phyloP scores from a whole-genome alignment of 2,888 invertebrate species.

The Alloscopus bannaensis region DNA sequence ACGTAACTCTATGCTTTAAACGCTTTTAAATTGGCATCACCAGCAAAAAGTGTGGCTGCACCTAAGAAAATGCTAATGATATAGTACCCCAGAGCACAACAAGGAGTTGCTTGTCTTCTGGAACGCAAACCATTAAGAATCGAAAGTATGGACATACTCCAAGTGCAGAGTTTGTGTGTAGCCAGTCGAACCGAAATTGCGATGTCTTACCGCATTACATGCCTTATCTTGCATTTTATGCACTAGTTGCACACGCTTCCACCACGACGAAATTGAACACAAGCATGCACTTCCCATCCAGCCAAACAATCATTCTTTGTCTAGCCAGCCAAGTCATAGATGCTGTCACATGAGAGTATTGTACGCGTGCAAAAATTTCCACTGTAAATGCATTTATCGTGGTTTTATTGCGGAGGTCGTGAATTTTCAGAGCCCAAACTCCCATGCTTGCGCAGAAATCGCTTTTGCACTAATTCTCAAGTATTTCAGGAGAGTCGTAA shows the following conservation, averaged over 20 bases:
- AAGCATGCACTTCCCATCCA: neutral
- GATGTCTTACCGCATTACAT: neutral
- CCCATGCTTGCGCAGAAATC: too few species aligned
- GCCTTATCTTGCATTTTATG: constrained; percentile 13
- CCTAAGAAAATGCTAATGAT: neutral
- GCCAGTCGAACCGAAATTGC: too few species aligned
- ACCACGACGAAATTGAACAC: neutral
- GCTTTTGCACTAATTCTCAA: too few species aligned
- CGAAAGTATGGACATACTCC: constrained; percentile 9
- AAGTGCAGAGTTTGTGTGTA: neutral
- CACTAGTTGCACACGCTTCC: constrained; percentile 1
- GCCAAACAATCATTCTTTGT: constrained; percentile 21
- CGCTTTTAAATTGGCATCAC: too few species aligned
- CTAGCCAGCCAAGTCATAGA: neutral
- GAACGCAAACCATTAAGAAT: neutral
- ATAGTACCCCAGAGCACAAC: neutral
- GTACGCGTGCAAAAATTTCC: too few species aligned
- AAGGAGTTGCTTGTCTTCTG: neutral
- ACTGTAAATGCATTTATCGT: too few species aligned
- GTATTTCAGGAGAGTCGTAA: too few species aligned
- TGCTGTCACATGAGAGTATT: too few species aligned
- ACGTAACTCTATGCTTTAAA: too few species aligned
- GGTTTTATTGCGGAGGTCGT: too few species aligned
- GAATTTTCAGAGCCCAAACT: too few species aligned
- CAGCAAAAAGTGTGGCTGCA: neutral